These are phyloP conservation scores for Solenopsis fugax DNA, from an alignment of 1,140 invertebrate genomes.

Conservation along the genomic window DNA sequence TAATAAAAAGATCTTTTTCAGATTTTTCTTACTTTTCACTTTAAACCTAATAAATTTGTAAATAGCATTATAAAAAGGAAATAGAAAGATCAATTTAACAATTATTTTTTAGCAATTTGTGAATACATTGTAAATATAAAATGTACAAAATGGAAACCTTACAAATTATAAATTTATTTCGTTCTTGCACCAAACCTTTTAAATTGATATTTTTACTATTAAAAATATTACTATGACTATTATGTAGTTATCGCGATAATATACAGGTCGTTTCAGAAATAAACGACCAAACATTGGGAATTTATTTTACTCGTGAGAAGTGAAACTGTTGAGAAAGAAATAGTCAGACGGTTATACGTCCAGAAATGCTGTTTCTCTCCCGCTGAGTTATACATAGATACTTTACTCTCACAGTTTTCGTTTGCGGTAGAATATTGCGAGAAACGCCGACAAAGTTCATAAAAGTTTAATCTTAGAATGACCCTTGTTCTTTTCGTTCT, in stretches of 20 bases:
- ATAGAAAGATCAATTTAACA: slow-evolving; percentile 2
- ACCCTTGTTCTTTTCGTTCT: slow-evolving; percentile 1
- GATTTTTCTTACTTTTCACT: slow-evolving; percentile 6
- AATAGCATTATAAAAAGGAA: not conserved
- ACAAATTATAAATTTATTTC: slow-evolving; percentile 11
- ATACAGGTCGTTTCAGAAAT: slow-evolving; percentile 26
- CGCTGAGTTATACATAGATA: not conserved
- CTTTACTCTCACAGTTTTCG: not conserved
- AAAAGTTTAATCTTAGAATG: slow-evolving; percentile 1
- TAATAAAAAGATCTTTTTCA: not conserved
- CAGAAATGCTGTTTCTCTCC: not conserved
- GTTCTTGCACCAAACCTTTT: not conserved
- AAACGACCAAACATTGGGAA: not conserved
- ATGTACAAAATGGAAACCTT: slow-evolving; percentile 8
- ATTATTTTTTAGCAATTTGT: not conserved
- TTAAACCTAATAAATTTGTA: slow-evolving; percentile 6
- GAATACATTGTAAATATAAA: slow-evolving; percentile 20
- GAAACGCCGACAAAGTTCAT: not conserved
- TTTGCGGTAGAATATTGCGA: not conserved
- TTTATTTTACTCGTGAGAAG: not conserved
- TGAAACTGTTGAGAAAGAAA: not conserved
- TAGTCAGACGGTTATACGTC: not conserved
- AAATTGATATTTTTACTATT: slow-evolving; percentile 43
- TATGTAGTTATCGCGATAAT: slow-evolving; percentile 15
- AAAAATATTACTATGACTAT: slow-evolving; percentile 47